Conservation (phyloP, 2,113 vertebrate genomes). For the Phasianus colchicus region DNA sequence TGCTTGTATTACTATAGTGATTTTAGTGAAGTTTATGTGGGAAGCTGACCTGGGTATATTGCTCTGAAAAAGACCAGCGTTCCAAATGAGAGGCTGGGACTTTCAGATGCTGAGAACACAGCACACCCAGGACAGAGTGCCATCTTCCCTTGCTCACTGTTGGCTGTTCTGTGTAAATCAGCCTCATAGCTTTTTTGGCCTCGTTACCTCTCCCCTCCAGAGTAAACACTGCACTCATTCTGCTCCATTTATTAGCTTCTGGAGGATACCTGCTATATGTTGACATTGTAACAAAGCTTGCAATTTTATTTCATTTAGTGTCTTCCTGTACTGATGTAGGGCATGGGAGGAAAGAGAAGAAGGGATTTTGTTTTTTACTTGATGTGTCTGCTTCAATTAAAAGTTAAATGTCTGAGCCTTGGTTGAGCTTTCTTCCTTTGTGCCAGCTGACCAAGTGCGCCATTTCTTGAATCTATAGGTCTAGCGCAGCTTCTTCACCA, state of each 20-base stretch:
- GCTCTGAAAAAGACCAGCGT: not conserved
- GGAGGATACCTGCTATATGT: not conserved
- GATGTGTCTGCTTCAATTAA: not conserved
- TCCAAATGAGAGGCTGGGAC: not conserved
- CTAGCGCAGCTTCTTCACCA: not conserved
- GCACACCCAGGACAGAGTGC: not conserved
- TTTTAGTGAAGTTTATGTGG: not conserved
- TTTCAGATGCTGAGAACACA: not conserved
- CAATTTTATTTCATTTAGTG: not conserved
- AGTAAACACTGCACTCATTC: not conserved
- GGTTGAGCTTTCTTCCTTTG: not conserved
- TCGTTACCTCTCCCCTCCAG: not conserved
- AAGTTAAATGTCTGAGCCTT: not conserved
- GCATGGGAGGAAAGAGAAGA: not conserved
- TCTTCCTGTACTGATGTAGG: not conserved
- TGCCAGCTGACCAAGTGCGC: not conserved
- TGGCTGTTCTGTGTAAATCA: not conserved
- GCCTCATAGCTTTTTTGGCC: not conserved
- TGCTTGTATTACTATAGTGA: not conserved
- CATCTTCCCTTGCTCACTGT: not conserved
- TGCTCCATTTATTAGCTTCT: not conserved
- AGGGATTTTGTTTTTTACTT: not conserved
- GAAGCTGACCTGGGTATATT: not conserved
- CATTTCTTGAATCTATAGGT: not conserved
- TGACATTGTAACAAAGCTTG: not conserved